These are phyloP conservation scores for Nomada flava DNA, from an alignment of 2,888 invertebrate genomes.

Conservation along the genomic window DNA sequence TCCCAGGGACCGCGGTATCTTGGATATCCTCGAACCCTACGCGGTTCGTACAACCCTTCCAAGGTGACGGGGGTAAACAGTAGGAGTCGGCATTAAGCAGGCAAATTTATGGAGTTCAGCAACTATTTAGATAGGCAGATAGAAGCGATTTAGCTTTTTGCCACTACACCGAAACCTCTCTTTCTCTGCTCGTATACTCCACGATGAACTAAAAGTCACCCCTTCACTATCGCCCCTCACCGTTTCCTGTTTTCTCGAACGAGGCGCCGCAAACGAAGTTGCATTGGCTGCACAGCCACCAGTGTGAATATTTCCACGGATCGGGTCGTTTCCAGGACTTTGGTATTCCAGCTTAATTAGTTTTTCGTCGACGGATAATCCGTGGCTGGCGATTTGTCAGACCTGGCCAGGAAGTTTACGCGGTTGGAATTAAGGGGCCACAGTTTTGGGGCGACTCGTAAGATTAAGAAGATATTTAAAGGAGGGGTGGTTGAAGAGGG, in stretches of 20 bases:
- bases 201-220: constrained; percentile 8
- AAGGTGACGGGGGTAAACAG: constrained; percentile 32
- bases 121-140: constrained; percentile 81
- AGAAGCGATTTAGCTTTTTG: constrained; percentile 69
- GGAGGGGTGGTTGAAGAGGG: constrained; percentile 12
- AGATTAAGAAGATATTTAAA: constrained; percentile 79
- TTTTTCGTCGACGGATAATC: constrained; percentile 78
- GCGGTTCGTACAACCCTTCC: constrained; percentile 1
- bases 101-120: constrained; percentile 79
- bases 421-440: constrained; percentile 62
- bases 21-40: constrained; percentile 19
- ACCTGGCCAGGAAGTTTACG: constrained; percentile 60
- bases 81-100: constrained; percentile 68
- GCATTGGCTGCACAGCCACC: not conserved
- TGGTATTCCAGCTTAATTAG: constrained; percentile 75
- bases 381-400: constrained; percentile 69
- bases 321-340: constrained; percentile 17
- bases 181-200: constrained; percentile 21
- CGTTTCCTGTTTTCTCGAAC: not conserved
- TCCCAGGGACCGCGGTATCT: constrained; percentile 7
- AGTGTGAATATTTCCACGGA: constrained; percentile 50
- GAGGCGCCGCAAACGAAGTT: constrained; percentile 20
- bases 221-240: not conserved
- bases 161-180: constrained; percentile 12
- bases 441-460: constrained; percentile 37